Base-by-base conservation (phyloP, 2,113 vertebrate genomes). In the Calidris pugnax region DNA sequence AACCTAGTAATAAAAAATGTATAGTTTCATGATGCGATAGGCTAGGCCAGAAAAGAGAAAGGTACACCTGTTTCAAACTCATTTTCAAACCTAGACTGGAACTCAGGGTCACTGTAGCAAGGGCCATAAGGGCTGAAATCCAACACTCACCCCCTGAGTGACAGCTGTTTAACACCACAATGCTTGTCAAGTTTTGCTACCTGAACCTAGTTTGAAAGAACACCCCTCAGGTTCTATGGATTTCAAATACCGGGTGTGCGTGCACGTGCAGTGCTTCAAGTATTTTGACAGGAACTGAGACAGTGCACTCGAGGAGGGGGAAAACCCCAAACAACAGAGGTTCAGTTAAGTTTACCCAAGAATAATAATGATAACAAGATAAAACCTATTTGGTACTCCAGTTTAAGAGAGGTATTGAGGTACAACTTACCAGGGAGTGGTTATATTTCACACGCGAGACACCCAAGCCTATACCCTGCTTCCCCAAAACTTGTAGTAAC, bases 141-240 rank as follows among this genome's bases (percentile, higher is more conserved):
- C 24, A 93, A 28, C 22, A 47, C 69, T 30, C 60, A 17, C 10
- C 9, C 19, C 50, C 60, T 13, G 19, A 86, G 6, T 13, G 43
- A 26, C 62, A 56, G 37, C 57, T 64, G 20, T 24, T 85, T 55
- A 78, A 63, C 28, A 67, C 2, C 28, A 37, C 26, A 50, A 27
- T 6, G 33, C 22, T 24, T 45, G 35, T 27, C 48, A 59, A 47
- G 55, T 60, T 79, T 47, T 90, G 21, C 39, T 68, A 59, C 14
- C 18, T 30, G 82, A 87, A 76, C 4, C 15, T 18, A 47, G 12
- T 11, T 7, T 45, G 17, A 53, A 73, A 74, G 28, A 77, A 53
- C 10, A 16, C 3, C 23, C 11, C 13, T 26, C 27, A 11, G 3
- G 3, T 78, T 45, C 48, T 30, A 6, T 1, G 2, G 16, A 27